A percentile compares a stretch with the other conserved stretches of the same genome.
Conservation (phyloP, 2,113 vertebrate genomes). For the Macrotis lagotis region DNA sequence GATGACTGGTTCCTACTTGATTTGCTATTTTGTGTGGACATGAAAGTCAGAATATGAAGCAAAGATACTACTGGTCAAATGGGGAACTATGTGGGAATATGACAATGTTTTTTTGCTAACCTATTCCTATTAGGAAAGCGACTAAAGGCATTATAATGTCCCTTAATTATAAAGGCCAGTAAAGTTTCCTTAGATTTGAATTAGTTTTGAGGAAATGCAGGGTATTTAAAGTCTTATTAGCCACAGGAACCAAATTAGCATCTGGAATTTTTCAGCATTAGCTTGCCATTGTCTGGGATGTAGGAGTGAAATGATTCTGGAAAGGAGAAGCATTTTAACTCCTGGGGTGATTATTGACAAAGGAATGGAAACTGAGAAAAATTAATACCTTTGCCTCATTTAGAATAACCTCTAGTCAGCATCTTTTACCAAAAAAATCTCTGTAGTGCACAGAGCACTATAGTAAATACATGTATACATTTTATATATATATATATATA, state of each 20-base stretch:
- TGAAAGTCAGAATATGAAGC: background rate
- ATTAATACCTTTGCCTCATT: background rate
- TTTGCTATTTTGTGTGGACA: background rate
- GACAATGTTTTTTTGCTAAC: background rate
- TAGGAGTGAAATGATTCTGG: background rate
- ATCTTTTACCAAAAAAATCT: background rate
- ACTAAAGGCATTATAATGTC: background rate
- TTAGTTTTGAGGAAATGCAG: background rate
- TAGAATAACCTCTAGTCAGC: background rate
- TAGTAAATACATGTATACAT: too few relatives aligned
- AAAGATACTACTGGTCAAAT: background rate
- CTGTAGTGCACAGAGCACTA: background rate
- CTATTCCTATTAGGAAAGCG: background rate
- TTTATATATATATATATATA: too few relatives aligned
- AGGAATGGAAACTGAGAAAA: background rate
- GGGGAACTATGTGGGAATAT: background rate
- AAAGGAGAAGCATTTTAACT: background rate
- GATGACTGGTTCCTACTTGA: background rate
- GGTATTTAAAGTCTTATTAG: background rate
- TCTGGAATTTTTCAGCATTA: background rate
- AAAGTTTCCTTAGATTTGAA: background rate
- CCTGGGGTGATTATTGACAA: background rate
- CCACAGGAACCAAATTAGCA: background rate
- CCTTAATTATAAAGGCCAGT: background rate
- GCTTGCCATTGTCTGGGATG: background rate